Evolutionary conservation across 2,888 invertebrate species (phyloP).

Genomic region (Cheilosia variabilis): DNA sequence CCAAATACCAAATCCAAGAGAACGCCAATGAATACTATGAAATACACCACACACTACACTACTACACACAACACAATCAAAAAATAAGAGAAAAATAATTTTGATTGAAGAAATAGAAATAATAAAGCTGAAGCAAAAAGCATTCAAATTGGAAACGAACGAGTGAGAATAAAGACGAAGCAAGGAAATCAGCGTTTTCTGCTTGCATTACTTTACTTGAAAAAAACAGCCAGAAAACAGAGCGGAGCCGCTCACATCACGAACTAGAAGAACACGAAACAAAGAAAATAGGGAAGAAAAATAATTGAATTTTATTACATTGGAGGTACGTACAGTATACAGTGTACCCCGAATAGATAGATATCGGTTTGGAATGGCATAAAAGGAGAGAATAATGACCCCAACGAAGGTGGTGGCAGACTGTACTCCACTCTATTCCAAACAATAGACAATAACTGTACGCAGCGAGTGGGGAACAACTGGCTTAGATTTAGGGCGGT

Average conservation of each 20-base stretch:
- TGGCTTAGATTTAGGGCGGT: neutral
- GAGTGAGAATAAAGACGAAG: constrained; percentile 21
- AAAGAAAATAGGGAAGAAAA: constrained; percentile 77
- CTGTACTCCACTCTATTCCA: constrained; percentile 57
- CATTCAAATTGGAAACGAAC: neutral
- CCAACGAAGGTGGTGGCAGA: constrained; percentile 81
- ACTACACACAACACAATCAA: too few relatives aligned
- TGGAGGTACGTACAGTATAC: constrained; percentile 75
- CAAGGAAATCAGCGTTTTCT: constrained; percentile 66
- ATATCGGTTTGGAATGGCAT: constrained; percentile 63
- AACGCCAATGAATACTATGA: constrained; percentile 28
- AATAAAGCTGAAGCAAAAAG: constrained; percentile 1
- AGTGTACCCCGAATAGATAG: constrained; percentile 40
- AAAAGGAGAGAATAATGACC: constrained; percentile 83
- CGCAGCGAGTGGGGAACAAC: neutral
- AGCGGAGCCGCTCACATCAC: neutral
- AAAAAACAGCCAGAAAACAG: constrained; percentile 77
- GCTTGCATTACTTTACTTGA: constrained; percentile 73
- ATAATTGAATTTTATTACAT: constrained; percentile 84
- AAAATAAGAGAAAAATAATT: constrained; percentile 64
- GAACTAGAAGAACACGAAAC: constrained; percentile 43
- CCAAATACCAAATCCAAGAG: constrained; percentile 40
- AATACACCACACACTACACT: constrained; percentile 7
- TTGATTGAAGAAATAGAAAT: constrained; percentile 31
- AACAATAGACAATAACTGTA: constrained; percentile 21